These are phyloP conservation scores for Arctocebus calabarensis DNA, from an alignment of 2,797 vertebrate genomes.

Conservation along the genomic window DNA sequence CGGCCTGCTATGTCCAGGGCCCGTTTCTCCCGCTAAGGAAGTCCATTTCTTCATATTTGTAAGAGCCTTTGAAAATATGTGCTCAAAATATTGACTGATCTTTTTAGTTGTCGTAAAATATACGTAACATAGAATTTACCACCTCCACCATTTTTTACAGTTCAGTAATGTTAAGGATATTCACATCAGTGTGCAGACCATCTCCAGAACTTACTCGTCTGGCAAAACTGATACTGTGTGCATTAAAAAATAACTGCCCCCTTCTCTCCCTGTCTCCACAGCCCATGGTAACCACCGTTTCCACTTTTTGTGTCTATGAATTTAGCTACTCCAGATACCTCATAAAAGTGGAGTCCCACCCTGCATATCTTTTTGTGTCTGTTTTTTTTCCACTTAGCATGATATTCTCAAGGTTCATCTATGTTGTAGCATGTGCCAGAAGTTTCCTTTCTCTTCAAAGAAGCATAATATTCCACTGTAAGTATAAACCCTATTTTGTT, in stretches of 20 bases:
- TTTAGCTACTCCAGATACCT: not conserved
- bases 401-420: not conserved
- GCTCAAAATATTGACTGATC: not conserved
- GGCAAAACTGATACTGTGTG: not conserved
- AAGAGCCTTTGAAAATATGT: not conserved
- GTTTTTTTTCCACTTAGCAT: not conserved
- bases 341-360: not conserved
- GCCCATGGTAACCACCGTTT: not conserved
- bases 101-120: not conserved
- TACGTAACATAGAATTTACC: not conserved
- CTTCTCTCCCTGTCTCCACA: too few relatives aligned
- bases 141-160: not conserved
- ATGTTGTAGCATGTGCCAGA: not conserved
- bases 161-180: not conserved
- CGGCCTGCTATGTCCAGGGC: not conserved
- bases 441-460: not conserved
- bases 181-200: fast-evolving
- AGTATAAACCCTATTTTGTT: not conserved
- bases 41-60: not conserved
- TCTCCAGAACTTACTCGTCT: not conserved
- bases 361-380: not conserved
- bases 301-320: not conserved
- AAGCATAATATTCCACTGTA: not conserved
- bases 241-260: not conserved
- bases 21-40: not conserved